Evolutionary conservation across 2,888 invertebrate genomes (phyloP).

Genomic region (Drosophila picticornis): DNA sequence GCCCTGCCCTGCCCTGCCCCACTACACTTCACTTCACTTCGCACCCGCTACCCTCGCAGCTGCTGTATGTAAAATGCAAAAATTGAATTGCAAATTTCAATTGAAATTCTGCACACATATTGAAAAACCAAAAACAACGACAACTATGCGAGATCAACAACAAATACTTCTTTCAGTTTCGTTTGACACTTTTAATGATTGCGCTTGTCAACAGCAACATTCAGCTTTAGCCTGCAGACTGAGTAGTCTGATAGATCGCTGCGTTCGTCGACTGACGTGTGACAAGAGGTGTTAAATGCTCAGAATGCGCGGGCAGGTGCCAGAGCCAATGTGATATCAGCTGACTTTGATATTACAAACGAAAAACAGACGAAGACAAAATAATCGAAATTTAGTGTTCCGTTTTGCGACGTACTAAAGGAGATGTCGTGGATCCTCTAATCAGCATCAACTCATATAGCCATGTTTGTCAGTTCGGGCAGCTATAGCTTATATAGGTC

Average conservation of each 20-base stretch:
- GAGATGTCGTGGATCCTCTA: neutral
- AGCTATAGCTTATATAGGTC: too few relatives aligned
- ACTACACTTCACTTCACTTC: neutral
- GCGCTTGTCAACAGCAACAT: slow-evolving; percentile 72
- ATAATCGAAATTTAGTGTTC: slow-evolving; percentile 1
- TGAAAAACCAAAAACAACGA: slow-evolving; percentile 15
- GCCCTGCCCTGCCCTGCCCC: neutral
- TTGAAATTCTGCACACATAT: slow-evolving; percentile 70
- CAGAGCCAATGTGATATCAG: slow-evolving; percentile 31
- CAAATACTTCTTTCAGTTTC: slow-evolving; percentile 64
- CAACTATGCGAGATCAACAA: slow-evolving; percentile 33
- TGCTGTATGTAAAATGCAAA: slow-evolving; percentile 37
- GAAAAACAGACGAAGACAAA: neutral
- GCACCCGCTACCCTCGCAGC: neutral
- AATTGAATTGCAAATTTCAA: slow-evolving; percentile 80
- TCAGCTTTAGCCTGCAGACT: slow-evolving; percentile 3
- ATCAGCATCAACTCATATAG: neutral
- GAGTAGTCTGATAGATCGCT: slow-evolving; percentile 61
- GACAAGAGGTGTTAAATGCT: slow-evolving; percentile 56
- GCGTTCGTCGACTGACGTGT: slow-evolving; percentile 50
- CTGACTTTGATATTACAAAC: slow-evolving; percentile 14
- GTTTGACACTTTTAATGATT: slow-evolving; percentile 79
- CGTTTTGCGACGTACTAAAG: neutral
- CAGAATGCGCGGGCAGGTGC: slow-evolving; percentile 47
- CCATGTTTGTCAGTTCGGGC: too few relatives aligned